These are phyloP conservation scores for Helarctos malayanus DNA, from an alignment of 2,797 vertebrate genomes.

Conservation along the genomic window DNA sequence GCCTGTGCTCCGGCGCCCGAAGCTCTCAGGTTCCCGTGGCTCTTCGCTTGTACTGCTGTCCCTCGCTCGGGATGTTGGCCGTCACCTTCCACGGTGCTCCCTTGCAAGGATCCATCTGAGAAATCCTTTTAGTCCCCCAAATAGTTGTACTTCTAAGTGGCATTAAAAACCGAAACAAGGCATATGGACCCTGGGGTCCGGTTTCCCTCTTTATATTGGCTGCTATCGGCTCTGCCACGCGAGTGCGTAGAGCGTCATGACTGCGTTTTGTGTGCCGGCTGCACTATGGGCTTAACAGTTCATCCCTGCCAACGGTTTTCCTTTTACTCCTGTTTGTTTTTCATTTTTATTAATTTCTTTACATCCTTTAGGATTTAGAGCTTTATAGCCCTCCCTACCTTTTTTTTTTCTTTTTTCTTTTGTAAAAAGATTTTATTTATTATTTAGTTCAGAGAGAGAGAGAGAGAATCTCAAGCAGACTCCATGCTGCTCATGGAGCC, in stretches of 20 bases:
- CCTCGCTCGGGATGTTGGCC: neutral
- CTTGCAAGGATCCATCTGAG: neutral
- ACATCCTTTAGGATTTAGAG: neutral
- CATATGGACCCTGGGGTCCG: neutral
- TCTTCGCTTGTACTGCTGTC: neutral
- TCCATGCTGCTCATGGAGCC: neutral
- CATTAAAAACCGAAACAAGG: neutral
- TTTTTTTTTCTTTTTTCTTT: neutral
- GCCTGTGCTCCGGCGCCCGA: neutral
- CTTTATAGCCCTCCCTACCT: neutral
- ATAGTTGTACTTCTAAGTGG: neutral
- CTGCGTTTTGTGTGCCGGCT: neutral
- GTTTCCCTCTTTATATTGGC: neutral
- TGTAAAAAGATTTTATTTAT: neutral
- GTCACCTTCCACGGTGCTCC: neutral
- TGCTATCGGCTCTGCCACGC: neutral
- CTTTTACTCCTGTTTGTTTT: neutral
- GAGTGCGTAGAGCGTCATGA: neutral
- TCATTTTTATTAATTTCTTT: constrained; percentile 12
- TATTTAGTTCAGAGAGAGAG: neutral
- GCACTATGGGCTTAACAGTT: neutral
- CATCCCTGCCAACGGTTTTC: neutral
- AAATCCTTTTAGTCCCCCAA: neutral
- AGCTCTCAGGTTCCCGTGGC: neutral
- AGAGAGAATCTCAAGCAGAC: neutral